phyloP scores from a whole-genome alignment of 2,113 vertebrate species.

The Eretmochelys imbricata region DNA sequence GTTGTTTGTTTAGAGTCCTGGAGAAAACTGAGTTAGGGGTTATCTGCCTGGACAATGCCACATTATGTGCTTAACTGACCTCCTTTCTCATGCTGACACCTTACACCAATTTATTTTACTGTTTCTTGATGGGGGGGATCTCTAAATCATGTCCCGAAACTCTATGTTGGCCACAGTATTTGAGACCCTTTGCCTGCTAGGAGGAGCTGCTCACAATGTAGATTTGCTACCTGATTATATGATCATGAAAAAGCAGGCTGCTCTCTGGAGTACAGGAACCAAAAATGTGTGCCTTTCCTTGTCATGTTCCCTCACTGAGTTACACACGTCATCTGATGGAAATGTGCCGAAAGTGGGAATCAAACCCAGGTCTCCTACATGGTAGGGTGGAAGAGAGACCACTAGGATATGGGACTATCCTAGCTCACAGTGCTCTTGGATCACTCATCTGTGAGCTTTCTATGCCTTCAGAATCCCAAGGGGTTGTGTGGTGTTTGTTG shows the following conservation, averaged over 20 bases:
- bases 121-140: not conserved
- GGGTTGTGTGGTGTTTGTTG: not conserved
- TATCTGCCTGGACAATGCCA: not conserved
- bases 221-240: not conserved
- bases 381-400: not conserved
- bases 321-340: not conserved
- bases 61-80: not conserved
- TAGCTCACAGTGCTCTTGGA: not conserved
- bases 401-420: not conserved
- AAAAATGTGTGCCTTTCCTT: not conserved
- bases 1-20: not conserved
- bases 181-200: not conserved
- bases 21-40: not conserved
- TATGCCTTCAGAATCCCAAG: not conserved
- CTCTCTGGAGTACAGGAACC: not conserved
- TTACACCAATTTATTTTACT: not conserved
- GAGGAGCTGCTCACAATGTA: not conserved
- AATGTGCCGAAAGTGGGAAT: not conserved
- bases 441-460: not conserved
- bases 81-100: not conserved
- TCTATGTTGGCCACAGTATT: accelerated
- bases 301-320: not conserved
- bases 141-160: not conserved
- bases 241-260: not conserved
- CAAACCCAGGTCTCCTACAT: not conserved